Conservation (phyloP, 2,113 vertebrate genomes). For the Epinephelus cyanopodus region DNA sequence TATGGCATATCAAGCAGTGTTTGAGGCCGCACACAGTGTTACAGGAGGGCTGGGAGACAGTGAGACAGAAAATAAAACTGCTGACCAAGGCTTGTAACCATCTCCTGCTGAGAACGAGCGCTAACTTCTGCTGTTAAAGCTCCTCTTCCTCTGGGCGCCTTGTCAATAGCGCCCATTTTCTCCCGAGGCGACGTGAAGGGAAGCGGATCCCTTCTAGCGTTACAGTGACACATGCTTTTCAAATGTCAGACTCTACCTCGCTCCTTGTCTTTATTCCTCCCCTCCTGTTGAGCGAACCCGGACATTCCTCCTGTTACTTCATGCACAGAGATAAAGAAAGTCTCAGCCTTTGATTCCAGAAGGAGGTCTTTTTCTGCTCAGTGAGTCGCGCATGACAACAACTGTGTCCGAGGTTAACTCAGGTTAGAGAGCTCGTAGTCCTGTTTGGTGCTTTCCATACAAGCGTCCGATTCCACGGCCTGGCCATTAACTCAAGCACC, state of each 20-base stretch:
- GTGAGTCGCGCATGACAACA: background rate
- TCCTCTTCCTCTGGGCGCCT: background rate
- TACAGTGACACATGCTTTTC: slow-evolving; percentile 50
- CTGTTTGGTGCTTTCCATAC: slow-evolving; percentile 14
- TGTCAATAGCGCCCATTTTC: slow-evolving; percentile 17
- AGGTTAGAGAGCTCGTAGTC: slow-evolving; percentile 2
- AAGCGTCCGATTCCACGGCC: background rate
- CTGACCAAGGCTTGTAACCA: background rate
- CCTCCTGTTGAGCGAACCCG: background rate
- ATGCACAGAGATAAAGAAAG: slow-evolving; percentile 40
- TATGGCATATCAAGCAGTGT: slow-evolving; percentile 44
- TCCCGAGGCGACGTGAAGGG: slow-evolving; percentile 3
- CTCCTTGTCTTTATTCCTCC: background rate
- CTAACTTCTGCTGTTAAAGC: background rate
- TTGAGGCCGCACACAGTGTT: slow-evolving; percentile 34
- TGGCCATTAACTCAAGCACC: background rate
- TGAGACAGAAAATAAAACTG: background rate
- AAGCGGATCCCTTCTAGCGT: slow-evolving; percentile 19
- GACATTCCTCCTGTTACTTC: slow-evolving; percentile 54
- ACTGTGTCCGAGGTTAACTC: slow-evolving; percentile 2
- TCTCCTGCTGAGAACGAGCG: slow-evolving; percentile 19
- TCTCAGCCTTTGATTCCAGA: background rate
- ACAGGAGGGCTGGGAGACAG: slow-evolving; percentile 12
- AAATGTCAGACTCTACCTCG: slow-evolving; percentile 37
- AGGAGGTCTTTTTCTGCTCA: background rate